Percentiles rank a stretch among this genome's conserved stretches.
Evolutionary conservation across 2,797 vertebrate species (phyloP).

Genomic region (Anomalospiza imberbis): DNA sequence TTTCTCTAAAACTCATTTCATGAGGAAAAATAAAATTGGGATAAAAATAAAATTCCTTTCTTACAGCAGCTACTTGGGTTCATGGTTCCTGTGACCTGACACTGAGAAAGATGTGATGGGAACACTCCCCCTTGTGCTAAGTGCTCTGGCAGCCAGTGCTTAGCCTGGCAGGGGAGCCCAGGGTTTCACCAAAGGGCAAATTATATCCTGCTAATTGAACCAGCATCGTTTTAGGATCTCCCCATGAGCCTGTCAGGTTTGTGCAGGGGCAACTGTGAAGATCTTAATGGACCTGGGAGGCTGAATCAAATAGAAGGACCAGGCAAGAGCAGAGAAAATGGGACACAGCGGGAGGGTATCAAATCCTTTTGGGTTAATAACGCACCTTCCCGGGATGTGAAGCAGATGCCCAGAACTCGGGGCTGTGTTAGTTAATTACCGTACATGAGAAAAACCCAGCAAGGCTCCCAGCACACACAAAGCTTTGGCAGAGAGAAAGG

Average conservation of each 20-base stretch:
- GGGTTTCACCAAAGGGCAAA: slow-evolving; percentile 36
- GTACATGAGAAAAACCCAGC: neutral
- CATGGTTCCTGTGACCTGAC: neutral
- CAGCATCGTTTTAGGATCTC: slow-evolving; percentile 39
- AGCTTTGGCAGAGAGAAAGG: neutral
- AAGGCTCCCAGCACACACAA: neutral
- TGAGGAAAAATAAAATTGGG: neutral
- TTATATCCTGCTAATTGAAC: slow-evolving; percentile 56
- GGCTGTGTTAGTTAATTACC: neutral
- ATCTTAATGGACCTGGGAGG: slow-evolving; percentile 32
- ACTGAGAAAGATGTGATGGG: neutral
- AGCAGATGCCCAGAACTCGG: neutral
- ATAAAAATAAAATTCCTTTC: neutral
- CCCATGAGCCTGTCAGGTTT: slow-evolving; percentile 29
- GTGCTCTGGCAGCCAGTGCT: neutral
- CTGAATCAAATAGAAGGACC: neutral
- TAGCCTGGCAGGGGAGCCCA: slow-evolving; percentile 15
- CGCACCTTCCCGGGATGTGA: neutral
- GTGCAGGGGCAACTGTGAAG: slow-evolving; percentile 1
- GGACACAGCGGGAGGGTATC: neutral
- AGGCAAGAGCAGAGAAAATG: neutral
- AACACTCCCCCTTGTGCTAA: neutral
- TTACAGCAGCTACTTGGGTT: neutral
- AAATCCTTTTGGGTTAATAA: slow-evolving; percentile 38
- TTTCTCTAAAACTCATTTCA: neutral